These are phyloP conservation scores for Apodemus agrarius DNA, from an alignment of 2,797 vertebrate species.

Conservation along the genomic window DNA sequence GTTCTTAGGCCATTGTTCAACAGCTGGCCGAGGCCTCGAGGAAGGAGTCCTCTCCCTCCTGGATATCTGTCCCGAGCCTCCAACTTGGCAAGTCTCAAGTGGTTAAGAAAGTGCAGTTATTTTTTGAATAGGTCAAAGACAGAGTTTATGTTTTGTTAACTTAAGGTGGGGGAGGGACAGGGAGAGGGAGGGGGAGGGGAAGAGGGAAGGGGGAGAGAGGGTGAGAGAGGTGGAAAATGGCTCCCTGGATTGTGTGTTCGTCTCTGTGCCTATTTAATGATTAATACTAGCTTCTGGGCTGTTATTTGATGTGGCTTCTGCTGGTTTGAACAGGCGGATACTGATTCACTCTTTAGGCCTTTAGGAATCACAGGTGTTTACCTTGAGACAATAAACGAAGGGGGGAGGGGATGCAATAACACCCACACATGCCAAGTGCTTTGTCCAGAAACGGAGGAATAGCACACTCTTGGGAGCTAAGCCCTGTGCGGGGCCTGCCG, in stretches of 20 bases:
- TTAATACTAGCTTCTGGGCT: constrained; percentile 85
- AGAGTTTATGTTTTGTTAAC: constrained; percentile 81
- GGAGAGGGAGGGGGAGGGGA: neutral
- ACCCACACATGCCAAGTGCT: constrained; percentile 43
- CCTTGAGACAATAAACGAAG: constrained; percentile 86
- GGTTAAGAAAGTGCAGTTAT: accelerated
- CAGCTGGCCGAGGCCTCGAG: neutral
- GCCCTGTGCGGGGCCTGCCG: neutral
- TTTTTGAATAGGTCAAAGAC: constrained; percentile 63
- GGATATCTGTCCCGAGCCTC: constrained; percentile 39
- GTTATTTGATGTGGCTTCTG: constrained; percentile 86
- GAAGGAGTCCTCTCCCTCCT: neutral
- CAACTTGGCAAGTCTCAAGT: constrained; percentile 17
- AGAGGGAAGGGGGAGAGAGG: neutral
- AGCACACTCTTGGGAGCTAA: neutral
- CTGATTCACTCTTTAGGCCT: constrained; percentile 87
- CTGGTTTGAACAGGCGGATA: constrained; percentile 85
- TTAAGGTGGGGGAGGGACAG: neutral
- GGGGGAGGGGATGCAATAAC: constrained; percentile 78
- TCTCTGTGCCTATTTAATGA: constrained; percentile 87
- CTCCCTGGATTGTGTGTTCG: constrained; percentile 76
- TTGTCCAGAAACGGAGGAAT: constrained; percentile 53
- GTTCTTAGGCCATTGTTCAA: neutral
- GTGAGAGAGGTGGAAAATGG: constrained; percentile 70
- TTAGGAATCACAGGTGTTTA: constrained; percentile 89